Evolutionary conservation across 2,888 invertebrate genomes (phyloP).

Genomic region (Hirtodrosophila duncani): DNA sequence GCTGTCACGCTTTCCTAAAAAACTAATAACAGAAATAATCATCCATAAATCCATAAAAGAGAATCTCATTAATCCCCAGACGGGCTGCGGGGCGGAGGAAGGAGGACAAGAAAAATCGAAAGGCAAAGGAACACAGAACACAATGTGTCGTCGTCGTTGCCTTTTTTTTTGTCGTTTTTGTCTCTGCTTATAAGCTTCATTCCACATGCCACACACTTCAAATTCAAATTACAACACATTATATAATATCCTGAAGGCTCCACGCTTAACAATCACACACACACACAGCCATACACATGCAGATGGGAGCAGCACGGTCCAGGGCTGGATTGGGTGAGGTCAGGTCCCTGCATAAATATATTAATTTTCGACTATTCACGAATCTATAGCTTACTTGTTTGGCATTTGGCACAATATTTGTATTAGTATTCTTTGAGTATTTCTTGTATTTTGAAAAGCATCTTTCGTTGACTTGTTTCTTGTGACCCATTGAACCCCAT

Average conservation of each 20-base stretch:
- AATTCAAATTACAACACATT: constrained; percentile 74
- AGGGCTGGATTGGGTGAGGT: too few species aligned
- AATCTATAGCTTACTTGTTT: too few species aligned
- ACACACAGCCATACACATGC: constrained; percentile 23
- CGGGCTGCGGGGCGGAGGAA: constrained; percentile 6
- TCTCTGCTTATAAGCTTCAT: constrained; percentile 63
- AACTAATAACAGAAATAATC: constrained; percentile 64
- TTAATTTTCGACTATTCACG: too few species aligned
- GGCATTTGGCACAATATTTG: too few species aligned
- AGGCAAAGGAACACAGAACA: constrained; percentile 27
- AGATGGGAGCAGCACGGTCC: neutral
- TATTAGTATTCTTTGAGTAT: too few species aligned
- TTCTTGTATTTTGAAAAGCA: too few species aligned
- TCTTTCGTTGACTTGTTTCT: too few species aligned
- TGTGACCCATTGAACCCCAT: too few species aligned
- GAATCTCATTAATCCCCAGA: constrained; percentile 64
- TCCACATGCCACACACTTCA: constrained; percentile 62
- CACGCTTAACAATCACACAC: too few species aligned
- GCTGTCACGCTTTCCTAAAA: constrained; percentile 50
- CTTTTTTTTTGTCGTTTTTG: constrained; percentile 30
- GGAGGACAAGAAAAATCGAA: constrained; percentile 28
- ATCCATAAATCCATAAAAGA: constrained; percentile 69
- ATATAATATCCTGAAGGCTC: constrained; percentile 67
- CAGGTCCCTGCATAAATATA: too few species aligned
- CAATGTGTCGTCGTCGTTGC: constrained; percentile 32